Base-by-base conservation (phyloP, 2,797 vertebrate species). In the Coregonus sp. region DNA sequence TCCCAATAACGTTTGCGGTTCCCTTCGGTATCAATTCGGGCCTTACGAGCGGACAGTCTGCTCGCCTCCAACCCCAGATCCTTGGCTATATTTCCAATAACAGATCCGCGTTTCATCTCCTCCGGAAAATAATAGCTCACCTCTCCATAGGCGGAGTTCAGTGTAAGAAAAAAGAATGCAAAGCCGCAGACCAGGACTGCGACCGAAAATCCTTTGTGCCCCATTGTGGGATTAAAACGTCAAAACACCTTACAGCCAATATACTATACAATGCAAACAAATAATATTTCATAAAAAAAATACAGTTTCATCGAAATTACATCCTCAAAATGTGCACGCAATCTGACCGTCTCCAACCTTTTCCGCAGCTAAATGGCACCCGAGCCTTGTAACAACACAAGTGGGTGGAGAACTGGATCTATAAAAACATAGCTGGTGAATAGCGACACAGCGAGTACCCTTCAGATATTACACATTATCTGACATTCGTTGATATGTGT, bases 31-130 rank as follows among this genome's bases (percentile, higher is more conserved):
- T 85, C 80, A 31, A 88, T 50, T 35, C 84, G 84, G 4, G 76
- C 81, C 14, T 80, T 81, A 4, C 84, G 73, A 35, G 59, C 33
- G 6, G 50, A 11, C 12, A 87, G 35, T 9, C 72, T 74, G 61
- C 74, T 72, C 29, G n/a, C 29, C 2, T 88, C 70, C 1, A 91
- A 56, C 0, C 86, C 87, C 0, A 92, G 74, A 56, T 91, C 89
- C 14, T 89, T 88, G 0, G 82, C 88, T 12, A 90, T 50, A 25
- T 91, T 89, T 52, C 87, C 89, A 18, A 91, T 78, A 9, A 86
- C 78, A 1, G 76, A 80, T 56, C 87, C 86, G 4, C 50, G 71
- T 74, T 77, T 86, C 61, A 80, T 73, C 50, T 89, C 88, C 54
- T 89, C 88, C 0, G 74, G 70, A n/a, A 87, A 72, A 15, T 82